These are phyloP conservation scores for Miniopterus natalensis DNA, from an alignment of 2,113 vertebrate species.

Conservation along the genomic window DNA sequence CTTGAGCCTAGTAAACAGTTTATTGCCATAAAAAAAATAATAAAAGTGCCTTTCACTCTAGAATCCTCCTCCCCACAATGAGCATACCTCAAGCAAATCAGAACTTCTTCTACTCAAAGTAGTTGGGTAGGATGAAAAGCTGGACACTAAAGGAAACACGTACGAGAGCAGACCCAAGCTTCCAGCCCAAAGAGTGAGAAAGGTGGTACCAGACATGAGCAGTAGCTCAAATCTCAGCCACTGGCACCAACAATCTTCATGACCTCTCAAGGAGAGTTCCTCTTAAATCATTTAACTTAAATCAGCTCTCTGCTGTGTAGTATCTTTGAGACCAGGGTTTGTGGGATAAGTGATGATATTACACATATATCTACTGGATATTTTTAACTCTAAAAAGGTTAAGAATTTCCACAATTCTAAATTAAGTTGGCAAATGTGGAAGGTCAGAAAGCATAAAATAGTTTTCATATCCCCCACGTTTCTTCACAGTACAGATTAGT, in stretches of 20 bases:
- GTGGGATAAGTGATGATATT: background rate
- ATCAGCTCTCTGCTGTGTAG: background rate
- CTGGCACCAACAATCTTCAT: background rate
- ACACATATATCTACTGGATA: background rate
- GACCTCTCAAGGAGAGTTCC: background rate
- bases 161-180: background rate
- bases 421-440: conserved; percentile 18
- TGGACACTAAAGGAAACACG: background rate
- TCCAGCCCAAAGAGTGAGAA: background rate
- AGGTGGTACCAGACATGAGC: background rate
- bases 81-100: background rate
- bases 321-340: background rate
- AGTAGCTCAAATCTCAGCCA: background rate
- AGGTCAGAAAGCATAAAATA: background rate
- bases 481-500: background rate
- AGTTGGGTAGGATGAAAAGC: background rate
- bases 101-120: background rate
- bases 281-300: background rate
- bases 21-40: background rate
- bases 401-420: background rate
- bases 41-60: background rate
- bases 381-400: conserved; percentile 49
- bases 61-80: background rate
- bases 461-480: background rate
- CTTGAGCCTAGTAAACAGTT: background rate